phyloP scores from a whole-genome alignment of 2,113 vertebrate genomes.

The Mixornis gularis region DNA sequence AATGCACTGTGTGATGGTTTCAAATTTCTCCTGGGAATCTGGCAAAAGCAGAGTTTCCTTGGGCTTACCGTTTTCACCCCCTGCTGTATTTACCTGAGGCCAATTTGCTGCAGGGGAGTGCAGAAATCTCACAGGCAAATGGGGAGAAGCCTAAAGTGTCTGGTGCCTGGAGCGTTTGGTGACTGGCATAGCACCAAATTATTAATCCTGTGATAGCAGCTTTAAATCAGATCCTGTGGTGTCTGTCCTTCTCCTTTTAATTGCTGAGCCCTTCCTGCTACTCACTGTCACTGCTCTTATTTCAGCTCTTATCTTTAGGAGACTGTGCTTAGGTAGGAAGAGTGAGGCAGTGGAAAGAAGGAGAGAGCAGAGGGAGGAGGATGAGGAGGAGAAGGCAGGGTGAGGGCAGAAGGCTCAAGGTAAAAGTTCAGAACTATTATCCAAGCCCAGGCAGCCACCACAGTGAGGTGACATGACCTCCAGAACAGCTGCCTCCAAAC shows the following conservation, averaged over 20 bases:
- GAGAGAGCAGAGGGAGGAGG: not conserved
- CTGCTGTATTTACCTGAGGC: not conserved
- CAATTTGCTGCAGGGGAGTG: not conserved
- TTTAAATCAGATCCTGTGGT: not conserved
- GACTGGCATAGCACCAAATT: not conserved
- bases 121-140: not conserved
- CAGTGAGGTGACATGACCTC: not conserved
- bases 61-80: not conserved
- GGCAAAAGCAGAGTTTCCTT: not conserved
- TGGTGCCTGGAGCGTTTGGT: not conserved
- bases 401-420: not conserved
- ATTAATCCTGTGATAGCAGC: not conserved
- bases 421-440: not conserved
- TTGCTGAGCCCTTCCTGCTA: not conserved
- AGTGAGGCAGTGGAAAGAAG: not conserved
- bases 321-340: not conserved
- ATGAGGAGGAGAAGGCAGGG: not conserved
- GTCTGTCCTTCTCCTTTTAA: not conserved
- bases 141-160: fast-evolving
- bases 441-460: not conserved
- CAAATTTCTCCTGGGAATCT: not conserved
- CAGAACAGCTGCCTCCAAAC: not conserved
- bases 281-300: not conserved
- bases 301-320: not conserved
- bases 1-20: not conserved